These are phyloP conservation scores for Steromphala cineraria DNA, from an alignment of 2,888 invertebrate genomes.

Conservation along the genomic window DNA sequence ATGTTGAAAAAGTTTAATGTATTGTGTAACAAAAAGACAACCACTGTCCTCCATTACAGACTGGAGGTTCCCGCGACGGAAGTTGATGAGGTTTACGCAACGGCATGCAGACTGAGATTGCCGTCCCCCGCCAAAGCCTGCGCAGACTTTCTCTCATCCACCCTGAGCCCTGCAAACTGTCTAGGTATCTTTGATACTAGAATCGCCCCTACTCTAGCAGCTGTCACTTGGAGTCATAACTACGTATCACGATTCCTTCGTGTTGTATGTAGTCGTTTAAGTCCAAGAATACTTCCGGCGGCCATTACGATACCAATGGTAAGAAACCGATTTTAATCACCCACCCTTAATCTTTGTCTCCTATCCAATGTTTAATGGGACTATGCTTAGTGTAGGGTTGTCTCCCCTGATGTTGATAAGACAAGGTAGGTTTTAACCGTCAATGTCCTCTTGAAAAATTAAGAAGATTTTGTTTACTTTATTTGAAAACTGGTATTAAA, in stretches of 20 bases:
- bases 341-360: not conserved
- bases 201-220: not conserved
- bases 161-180: slow-evolving; percentile 79
- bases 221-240: not conserved
- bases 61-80: slow-evolving; percentile 78
- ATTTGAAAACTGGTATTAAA: no score
- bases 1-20: no score
- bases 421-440: no score
- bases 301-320: not conserved
- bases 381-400: no score
- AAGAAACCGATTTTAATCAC: slow-evolving; percentile 15
- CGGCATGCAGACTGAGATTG: slow-evolving; percentile 87
- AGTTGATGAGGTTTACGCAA: slow-evolving; percentile 86
- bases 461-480: no score
- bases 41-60: slow-evolving; percentile 62
- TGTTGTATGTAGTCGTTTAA: slow-evolving; percentile 16
- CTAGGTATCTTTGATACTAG: slow-evolving; percentile 69
- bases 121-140: slow-evolving; percentile 84
- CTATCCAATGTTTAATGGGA: no score
- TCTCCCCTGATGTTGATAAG: no score
- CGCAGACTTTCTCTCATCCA: slow-evolving; percentile 82
- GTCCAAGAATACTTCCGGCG: not conserved
- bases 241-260: slow-evolving; percentile 7
- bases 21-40: not conserved
- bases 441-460: no score